phyloP scores from a whole-genome alignment of 2,113 vertebrate genomes.

The Heloderma charlesbogerti region DNA sequence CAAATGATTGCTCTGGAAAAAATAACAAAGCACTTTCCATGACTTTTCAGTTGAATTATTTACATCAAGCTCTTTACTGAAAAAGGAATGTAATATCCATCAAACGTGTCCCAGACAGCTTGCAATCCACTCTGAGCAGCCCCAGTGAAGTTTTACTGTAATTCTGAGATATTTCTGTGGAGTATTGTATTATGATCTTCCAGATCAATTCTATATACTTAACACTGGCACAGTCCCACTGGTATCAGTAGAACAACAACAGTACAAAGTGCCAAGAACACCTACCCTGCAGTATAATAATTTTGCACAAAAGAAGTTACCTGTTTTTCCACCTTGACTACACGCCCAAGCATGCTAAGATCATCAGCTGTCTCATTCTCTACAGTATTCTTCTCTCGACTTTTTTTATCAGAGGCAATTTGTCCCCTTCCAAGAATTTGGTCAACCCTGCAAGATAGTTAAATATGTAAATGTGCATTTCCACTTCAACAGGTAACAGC shows the following conservation, averaged over 20 bases:
- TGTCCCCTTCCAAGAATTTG: conserved; percentile 98
- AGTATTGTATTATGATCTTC: neutral
- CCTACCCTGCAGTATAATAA: neutral
- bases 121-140: neutral
- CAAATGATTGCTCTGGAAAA: neutral
- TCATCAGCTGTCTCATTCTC: conserved; percentile 92
- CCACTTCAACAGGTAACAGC: neutral
- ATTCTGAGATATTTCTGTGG: neutral
- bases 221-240: neutral
- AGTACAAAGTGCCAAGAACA: neutral
- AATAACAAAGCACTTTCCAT: neutral
- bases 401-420: conserved; percentile 93
- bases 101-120: neutral
- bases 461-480: neutral
- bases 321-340: conserved; percentile 98
- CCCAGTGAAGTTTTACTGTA: neutral
- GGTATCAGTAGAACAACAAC: neutral
- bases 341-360: conserved; percentile 95
- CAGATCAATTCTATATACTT: neutral
- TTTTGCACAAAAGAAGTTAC: conserved; percentile 72
- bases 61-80: neutral
- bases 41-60: neutral
- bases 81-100: neutral
- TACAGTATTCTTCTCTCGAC: conserved; percentile 90
- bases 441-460: conserved; percentile 86